phyloP scores from a whole-genome alignment of 2,113 vertebrate species.

The Callaeas wilsoni region DNA sequence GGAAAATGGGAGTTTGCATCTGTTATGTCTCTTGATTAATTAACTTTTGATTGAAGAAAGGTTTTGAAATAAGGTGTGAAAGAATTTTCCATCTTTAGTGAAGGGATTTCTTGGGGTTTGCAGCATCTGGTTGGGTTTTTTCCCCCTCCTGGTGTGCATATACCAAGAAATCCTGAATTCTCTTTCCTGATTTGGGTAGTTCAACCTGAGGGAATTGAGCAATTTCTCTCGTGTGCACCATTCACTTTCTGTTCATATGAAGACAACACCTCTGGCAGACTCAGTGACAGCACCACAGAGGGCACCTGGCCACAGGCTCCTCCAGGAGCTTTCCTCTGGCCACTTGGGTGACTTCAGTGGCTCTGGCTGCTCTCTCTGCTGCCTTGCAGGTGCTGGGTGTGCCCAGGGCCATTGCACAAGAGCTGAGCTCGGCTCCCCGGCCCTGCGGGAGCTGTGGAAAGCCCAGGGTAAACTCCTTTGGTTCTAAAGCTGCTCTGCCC shows the following conservation, averaged over 20 bases:
- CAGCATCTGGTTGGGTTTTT: not conserved
- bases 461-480: not conserved
- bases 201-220: not conserved
- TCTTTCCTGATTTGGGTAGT: not conserved
- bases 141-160: fast-evolving
- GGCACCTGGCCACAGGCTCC: not conserved
- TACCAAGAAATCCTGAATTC: not conserved
- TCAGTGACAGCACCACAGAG: not conserved
- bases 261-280: not conserved
- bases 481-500: not conserved
- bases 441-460: not conserved
- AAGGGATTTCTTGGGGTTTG: not conserved
- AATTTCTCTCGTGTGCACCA: not conserved
- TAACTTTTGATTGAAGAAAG: not conserved
- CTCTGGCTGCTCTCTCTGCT: not conserved
- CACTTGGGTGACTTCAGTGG: not conserved
- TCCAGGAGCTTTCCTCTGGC: not conserved
- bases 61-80: not conserved
- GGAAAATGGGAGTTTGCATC: not conserved
- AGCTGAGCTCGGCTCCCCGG: fast-evolving
- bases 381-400: not conserved
- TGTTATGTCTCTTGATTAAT: conserved; percentile 20
- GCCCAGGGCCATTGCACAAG: not conserved
- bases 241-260: not conserved
- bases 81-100: not conserved